A percentile compares a stretch with the other conserved stretches of the same genome.
Conservation (phyloP, 2,888 invertebrate species). For the Diplolepis rosae region DNA sequence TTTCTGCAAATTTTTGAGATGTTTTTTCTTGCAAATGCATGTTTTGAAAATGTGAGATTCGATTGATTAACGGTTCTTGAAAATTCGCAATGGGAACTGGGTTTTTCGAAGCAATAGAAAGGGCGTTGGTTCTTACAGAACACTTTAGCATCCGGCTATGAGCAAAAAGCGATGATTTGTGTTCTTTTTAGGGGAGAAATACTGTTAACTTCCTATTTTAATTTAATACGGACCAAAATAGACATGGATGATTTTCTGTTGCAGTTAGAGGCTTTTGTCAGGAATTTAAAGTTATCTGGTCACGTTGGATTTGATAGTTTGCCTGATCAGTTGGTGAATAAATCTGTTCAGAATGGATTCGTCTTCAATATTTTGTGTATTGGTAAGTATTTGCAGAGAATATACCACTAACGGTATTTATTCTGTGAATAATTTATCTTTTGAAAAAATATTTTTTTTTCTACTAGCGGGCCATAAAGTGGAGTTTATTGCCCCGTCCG, state of each 20-base stretch:
- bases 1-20: neutral
- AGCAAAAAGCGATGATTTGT: neutral
- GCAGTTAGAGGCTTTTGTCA: constrained; percentile 75
- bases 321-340: constrained; percentile 98
- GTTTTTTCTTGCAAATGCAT: neutral
- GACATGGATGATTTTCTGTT: constrained; percentile 46
- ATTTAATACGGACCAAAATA: constrained; percentile 24
- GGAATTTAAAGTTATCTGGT: constrained; percentile 90
- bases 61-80: neutral
- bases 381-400: constrained; percentile 78
- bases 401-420: neutral
- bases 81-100: neutral
- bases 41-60: neutral
- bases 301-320: constrained; percentile 99
- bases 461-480: too few species aligned
- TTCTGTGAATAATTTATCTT: neutral
- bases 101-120: constrained; percentile 19
- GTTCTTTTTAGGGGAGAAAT: constrained; percentile 38
- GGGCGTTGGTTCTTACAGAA: constrained; percentile 67
- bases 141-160: constrained; percentile 14
- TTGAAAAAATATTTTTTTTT: neutral
- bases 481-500: too few species aligned
- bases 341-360: constrained; percentile 98
- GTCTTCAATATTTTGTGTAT: constrained; percentile 99
- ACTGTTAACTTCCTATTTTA: constrained; percentile 37